A percentile compares a stretch with the other conserved stretches of the same genome.
These are phyloP conservation scores for Mystacides longicornis DNA, from an alignment of 2,888 invertebrate species.

Conservation along the genomic window DNA sequence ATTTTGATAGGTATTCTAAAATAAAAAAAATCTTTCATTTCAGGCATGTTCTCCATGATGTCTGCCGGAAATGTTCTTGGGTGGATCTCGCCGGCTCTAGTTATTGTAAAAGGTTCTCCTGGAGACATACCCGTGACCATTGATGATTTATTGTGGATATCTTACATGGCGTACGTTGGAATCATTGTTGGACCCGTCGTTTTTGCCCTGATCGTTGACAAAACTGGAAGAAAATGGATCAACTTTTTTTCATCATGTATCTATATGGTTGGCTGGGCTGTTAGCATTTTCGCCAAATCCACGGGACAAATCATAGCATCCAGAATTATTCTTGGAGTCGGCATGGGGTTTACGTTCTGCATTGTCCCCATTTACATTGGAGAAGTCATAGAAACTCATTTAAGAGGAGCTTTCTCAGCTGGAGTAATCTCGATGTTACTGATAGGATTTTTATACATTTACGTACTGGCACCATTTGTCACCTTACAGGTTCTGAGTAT, in stretches of 20 bases:
- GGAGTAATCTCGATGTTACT: conserved; percentile 8
- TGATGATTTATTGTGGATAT: conserved; percentile 33
- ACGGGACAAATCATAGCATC: conserved; percentile 31
- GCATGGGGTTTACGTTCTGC: conserved; percentile 14
- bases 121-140: conserved; percentile 31
- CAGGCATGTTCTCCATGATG: conserved; percentile 15
- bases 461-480: conserved; percentile 18
- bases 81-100: conserved; percentile 36
- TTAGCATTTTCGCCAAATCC: conserved; percentile 4
- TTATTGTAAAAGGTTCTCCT: conserved; percentile 30
- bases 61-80: conserved; percentile 33
- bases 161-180: conserved; percentile 26
- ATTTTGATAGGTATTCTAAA: no score
- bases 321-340: conserved; percentile 27
- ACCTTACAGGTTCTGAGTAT: conserved; percentile 12
- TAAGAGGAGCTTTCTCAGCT: conserved; percentile 18
- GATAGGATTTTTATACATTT: conserved; percentile 15
- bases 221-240: conserved; percentile 17
- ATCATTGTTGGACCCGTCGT: conserved; percentile 3
- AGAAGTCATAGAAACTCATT: conserved; percentile 20
- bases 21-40: no score
- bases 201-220: conserved; percentile 6
- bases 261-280: conserved; percentile 6
- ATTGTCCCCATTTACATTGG: conserved; percentile 21
- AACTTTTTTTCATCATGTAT: conserved; percentile 8